phyloP scores from a whole-genome alignment of 2,113 vertebrate genomes.

The Oncorhynchus mykiss region DNA sequence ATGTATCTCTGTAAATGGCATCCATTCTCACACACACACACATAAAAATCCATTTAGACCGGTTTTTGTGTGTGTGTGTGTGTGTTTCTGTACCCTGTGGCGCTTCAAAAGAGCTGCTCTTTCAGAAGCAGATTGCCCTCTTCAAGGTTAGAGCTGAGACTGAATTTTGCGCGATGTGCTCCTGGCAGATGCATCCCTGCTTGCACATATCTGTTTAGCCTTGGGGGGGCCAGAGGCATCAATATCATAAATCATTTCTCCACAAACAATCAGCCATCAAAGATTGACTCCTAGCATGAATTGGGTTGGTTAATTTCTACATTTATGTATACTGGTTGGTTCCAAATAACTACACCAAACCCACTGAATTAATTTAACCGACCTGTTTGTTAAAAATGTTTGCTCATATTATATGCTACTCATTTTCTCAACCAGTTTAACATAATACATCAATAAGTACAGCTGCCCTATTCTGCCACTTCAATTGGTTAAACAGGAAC shows the following conservation, averaged over 20 bases:
- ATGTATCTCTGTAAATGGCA: not conserved
- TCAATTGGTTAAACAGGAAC: too few relatives aligned
- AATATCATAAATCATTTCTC: not conserved
- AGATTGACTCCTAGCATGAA: not conserved
- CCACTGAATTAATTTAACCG: not conserved
- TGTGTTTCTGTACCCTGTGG: conserved; percentile 6
- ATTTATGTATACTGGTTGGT: not conserved
- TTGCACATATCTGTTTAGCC: conserved; percentile 1
- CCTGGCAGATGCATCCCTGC: conserved; percentile 4
- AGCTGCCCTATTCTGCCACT: too few relatives aligned
- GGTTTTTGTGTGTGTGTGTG: conserved; percentile 4
- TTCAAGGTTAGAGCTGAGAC: conserved; percentile 18
- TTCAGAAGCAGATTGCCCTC: conserved; percentile 24
- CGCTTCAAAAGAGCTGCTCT: conserved; percentile 23
- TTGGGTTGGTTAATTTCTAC: not conserved
- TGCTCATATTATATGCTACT: too few relatives aligned
- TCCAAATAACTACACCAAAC: not conserved
- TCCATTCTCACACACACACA: not conserved
- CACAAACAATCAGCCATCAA: not conserved
- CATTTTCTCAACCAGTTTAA: too few relatives aligned
- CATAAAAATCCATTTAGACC: not conserved
- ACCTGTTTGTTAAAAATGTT: not conserved
- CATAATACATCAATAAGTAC: too few relatives aligned
- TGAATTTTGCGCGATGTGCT: not conserved
- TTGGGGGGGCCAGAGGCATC: not conserved